These are phyloP conservation scores for Botrylloides violaceus DNA, from an alignment of 23 tunicate species.

Conservation along the genomic window DNA sequence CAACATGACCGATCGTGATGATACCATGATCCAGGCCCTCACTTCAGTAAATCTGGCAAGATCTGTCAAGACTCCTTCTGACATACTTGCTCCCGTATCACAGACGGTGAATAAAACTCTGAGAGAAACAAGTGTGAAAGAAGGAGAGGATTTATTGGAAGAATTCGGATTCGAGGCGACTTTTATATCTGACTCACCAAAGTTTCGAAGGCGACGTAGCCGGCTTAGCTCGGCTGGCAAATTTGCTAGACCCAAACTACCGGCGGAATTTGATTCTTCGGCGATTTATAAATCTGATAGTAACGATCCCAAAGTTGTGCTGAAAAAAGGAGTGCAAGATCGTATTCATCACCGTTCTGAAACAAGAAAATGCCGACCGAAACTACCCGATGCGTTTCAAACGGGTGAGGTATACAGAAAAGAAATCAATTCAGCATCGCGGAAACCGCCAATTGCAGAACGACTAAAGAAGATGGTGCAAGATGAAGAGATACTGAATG, in stretches of 20 bases:
- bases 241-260: background rate
- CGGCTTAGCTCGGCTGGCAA: background rate
- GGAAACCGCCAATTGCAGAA: background rate
- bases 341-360: background rate
- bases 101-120: background rate
- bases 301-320: background rate
- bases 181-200: background rate
- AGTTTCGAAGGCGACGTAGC: constrained; percentile 5
- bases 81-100: constrained; percentile 31
- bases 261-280: background rate
- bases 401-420: background rate
- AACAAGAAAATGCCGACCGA: background rate
- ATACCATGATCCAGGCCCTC: too few relatives aligned
- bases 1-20: too few relatives aligned
- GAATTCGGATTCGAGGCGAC: background rate
- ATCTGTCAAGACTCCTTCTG: too few relatives aligned
- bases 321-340: background rate
- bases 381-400: constrained; percentile 2
- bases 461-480: constrained; percentile 21
- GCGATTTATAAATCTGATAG: background rate
- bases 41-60: too few relatives aligned
- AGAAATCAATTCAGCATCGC: background rate
- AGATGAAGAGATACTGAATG: constrained; percentile 7
- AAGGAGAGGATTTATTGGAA: constrained; percentile 3
- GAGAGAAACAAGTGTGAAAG: constrained; percentile 5